Base-by-base conservation (phyloP, 2,797 vertebrate species). In the Danio kyathit region DNA sequence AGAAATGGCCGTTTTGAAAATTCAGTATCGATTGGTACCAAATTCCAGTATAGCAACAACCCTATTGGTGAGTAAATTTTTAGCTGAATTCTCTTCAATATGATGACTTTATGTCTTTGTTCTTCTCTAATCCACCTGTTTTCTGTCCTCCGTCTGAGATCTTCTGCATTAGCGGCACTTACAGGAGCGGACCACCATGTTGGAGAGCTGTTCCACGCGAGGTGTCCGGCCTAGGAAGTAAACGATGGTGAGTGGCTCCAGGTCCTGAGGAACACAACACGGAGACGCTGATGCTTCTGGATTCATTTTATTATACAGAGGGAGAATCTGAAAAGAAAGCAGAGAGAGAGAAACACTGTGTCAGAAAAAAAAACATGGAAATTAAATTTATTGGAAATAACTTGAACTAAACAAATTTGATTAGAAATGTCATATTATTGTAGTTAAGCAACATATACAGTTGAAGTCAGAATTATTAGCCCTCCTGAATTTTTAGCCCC, bases 231-330 rank as follows among this genome's bases (percentile, higher is more conserved):
- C 95, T 4, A 95, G 90, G 84, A 91, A 96, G 87, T 95, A 95
- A 86, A 96, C 92, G 6, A 96, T 95, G 83, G 94, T 95, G 89
- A 96, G 94, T 54, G 94, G 93, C 90, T 96, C 95, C 88, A 96
- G 92, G 85, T 95, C 94, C 84, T 95, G 94, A 44, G 95, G 94
- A 7, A 96, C 94, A 41, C 95, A 95, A 91, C 95, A 96, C 46
- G 95, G 95, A 0, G 94, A 89, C 7, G 92, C 94, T 0, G 95
- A 96, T 41, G 95, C 95, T 87, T 95, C 93, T 0, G 95, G 95
- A 85, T 96, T 95, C 89, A 95, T 88, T 89, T 94, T 95, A 89
- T 95, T 95, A 91, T 95, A 95, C 75, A 95, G 89, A 9, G 94
- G 94, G 83, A 95, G 91, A 84, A 95, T 94, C 95, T 95, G 12